phyloP scores from a whole-genome alignment of 2,797 vertebrate species.

The Helarctos malayanus region DNA sequence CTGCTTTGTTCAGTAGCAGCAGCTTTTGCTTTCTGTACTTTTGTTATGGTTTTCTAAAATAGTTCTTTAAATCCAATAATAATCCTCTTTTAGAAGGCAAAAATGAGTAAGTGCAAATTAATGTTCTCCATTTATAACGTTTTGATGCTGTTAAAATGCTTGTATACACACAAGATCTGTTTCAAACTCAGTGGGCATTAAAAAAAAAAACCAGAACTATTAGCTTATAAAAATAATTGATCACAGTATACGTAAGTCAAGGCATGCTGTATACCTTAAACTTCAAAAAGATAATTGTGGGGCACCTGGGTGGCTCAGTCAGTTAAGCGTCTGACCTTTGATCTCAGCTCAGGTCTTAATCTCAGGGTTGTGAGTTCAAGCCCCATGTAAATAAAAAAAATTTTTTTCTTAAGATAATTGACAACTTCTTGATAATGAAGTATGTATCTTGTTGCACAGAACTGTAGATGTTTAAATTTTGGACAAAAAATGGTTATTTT shows the following conservation, averaged over 20 bases:
- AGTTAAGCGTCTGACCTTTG: too few relatives aligned
- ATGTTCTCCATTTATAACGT: conserved; percentile 49
- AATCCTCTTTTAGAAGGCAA: conserved; percentile 60
- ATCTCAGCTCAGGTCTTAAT: too few relatives aligned
- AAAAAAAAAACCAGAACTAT: not conserved
- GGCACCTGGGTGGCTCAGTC: not conserved
- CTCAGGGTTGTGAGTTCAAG: too few relatives aligned
- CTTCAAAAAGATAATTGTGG: not conserved
- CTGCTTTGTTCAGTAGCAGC: conserved; percentile 64
- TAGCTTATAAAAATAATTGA: conserved; percentile 39
- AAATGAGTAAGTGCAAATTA: conserved; percentile 56
- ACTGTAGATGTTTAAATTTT: conserved; percentile 2
- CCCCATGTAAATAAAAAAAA: too few relatives aligned
- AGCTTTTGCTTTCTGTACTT: conserved; percentile 69
- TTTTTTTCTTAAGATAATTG: not conserved
- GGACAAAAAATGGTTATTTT: not conserved
- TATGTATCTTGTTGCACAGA: conserved; percentile 24
- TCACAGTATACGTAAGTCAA: not conserved
- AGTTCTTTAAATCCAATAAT: conserved; percentile 42
- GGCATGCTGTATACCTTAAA: not conserved
- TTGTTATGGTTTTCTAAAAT: conserved; percentile 70
- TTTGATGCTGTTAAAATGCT: conserved; percentile 39
- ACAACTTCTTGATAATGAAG: not conserved
- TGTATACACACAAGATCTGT: conserved; percentile 36
- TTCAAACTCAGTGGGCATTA: not conserved